Base-by-base conservation (phyloP, 2,113 vertebrate species). In the Paraplagusia blochii region DNA sequence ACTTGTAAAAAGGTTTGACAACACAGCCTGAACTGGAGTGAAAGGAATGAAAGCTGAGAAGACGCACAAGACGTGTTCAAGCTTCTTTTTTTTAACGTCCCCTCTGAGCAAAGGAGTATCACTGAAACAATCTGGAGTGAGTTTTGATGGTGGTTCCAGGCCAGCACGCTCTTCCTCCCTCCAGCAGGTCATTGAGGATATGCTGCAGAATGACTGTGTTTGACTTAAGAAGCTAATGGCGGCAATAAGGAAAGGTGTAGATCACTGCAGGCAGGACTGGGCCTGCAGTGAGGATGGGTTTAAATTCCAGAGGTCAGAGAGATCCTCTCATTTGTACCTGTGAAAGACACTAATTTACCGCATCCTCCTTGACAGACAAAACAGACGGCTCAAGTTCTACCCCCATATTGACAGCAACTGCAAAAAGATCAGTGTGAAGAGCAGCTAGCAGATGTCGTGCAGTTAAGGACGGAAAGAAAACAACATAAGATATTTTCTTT, bases 261-360 rank as follows among this genome's bases (percentile, higher is more conserved):
- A 79, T 84, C 62, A 62, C 63, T n/a, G 44, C 44, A 11, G 68
- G 69, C 87, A 76, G 76, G 86, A 81, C 58, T 4, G 67, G 83
- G 57, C 88, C 77, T 5, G 81, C 58, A 66, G 16, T 10, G 53
- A 64, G 49, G 54, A 66, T 58, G 52, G 53, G 64, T 80, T 75
- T 72, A 64, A 82, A 80, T 72, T 84, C 69, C 80, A 68, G 65
- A 77, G 84, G 76, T 87, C 76, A 79, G 39, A 79, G 55, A 56
- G 69, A 79, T 81, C 81, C 70, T 83, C 50, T 74, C 60, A 76
- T 83, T 81, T 83, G 62, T 62, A 35, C 59, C 66, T 11, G 6
- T 14, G 67, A 77, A 78, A 68, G 59, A 60, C 47, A 63, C 36
- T 11, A 39, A 77, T 69, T 76, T 55, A 52, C 65, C 51, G 11